A percentile compares a stretch with the other conserved stretches of the same genome.
Conservation (phyloP, 2,113 vertebrate species). For the Falcunculus frontatus region DNA sequence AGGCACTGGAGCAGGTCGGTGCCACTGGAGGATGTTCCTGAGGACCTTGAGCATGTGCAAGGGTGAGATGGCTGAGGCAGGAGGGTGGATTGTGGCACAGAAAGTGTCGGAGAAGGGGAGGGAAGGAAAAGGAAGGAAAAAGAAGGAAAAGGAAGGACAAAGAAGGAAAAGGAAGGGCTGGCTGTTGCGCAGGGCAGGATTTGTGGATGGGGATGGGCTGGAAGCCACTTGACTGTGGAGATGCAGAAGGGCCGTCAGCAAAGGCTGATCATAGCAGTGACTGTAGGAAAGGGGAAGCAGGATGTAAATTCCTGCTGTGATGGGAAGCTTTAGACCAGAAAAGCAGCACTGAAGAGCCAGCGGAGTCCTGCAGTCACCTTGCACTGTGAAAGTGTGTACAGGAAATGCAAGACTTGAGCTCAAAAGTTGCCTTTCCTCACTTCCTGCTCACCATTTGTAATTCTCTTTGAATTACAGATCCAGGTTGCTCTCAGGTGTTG, state of each 20-base stretch:
- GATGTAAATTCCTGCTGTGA: not conserved
- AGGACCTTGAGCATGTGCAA: fast-evolving
- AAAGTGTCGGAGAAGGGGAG: not conserved
- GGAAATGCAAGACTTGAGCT: not conserved
- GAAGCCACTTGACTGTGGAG: not conserved
- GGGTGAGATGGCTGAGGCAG: not conserved
- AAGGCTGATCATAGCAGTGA: not conserved
- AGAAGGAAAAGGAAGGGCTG: not conserved
- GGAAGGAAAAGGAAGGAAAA: not conserved
- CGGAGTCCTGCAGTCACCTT: not conserved
- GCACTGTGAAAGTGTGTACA: not conserved
- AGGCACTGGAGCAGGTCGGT: fast-evolving
- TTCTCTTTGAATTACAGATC: not conserved
- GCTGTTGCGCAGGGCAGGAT: not conserved
- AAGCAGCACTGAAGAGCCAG: not conserved
- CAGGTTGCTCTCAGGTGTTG: not conserved
- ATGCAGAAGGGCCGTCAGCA: not conserved
- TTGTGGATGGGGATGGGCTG: not conserved
- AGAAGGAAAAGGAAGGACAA: not conserved
- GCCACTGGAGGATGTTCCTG: not conserved
- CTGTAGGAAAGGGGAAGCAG: not conserved
- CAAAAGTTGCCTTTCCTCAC: not conserved
- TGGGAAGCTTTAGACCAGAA: not conserved
- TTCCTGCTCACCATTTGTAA: not conserved
- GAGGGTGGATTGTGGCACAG: fast-evolving